Conservation (phyloP, 1,140 invertebrate species). For the Eurytemora carolleeae region DNA sequence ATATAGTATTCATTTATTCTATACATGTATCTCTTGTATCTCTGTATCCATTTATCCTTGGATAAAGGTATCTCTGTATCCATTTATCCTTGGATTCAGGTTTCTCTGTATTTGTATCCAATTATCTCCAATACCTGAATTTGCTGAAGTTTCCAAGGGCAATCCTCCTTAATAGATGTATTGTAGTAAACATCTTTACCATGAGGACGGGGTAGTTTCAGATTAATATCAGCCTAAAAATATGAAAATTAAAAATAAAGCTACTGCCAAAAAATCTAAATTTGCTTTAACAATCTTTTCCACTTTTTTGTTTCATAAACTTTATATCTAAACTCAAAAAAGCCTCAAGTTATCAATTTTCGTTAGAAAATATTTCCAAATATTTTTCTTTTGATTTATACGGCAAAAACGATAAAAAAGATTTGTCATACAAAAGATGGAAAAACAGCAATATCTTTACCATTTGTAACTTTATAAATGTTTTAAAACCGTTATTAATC, state of each 20-base stretch:
- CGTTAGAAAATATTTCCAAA: background rate
- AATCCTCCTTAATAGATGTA: conserved; percentile 60
- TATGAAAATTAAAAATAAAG: conserved; percentile 15
- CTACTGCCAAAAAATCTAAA: conserved; percentile 17
- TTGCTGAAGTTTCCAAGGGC: conserved; percentile 78
- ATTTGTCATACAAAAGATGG: background rate
- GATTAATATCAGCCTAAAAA: conserved; percentile 53
- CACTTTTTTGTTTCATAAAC: conserved; percentile 33
- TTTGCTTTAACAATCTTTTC: background rate
- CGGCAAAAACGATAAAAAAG: background rate
- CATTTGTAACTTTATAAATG: background rate
- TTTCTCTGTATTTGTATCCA: conserved; percentile 56
- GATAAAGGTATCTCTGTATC: conserved; percentile 55
- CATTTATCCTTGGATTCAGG: conserved; percentile 38
- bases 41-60: conserved; percentile 74
- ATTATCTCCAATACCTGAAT: conserved; percentile 47
- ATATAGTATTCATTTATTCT: conserved; percentile 43
- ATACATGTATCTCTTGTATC: conserved; percentile 56
- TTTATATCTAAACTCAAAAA: background rate
- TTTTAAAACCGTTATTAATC: background rate
- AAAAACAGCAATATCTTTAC: too few species aligned
- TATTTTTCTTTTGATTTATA: background rate
- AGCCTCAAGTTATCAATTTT: background rate
- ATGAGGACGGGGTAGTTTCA: conserved; percentile 53
- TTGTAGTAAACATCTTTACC: conserved; percentile 46